A percentile compares a stretch with the other conserved stretches of the same genome.
phyloP scores from a whole-genome alignment of 2,113 vertebrate genomes.

The Sarotherodon lohbergeri region DNA sequence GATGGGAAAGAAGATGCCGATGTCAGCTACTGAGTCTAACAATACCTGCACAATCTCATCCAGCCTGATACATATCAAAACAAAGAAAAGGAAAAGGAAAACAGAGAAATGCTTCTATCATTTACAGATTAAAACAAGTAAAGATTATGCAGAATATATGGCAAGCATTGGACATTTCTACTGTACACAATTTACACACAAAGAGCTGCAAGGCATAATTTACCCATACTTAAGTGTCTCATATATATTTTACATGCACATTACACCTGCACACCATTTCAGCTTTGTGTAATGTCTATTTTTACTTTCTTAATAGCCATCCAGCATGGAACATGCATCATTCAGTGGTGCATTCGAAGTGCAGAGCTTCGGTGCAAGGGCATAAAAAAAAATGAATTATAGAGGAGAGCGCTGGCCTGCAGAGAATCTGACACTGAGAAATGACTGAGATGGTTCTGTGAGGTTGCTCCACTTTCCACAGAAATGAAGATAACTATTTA shows the following conservation, averaged over 20 bases:
- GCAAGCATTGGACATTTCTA: background rate
- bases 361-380: conserved; percentile 1
- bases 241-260: background rate
- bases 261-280: background rate
- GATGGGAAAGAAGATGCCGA: background rate
- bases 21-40: background rate
- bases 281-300: conserved; percentile 22
- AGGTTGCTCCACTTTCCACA: conserved; percentile 51
- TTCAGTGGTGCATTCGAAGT: conserved; percentile 20
- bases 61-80: conserved; percentile 22
- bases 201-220: background rate
- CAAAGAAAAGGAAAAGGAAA: background rate
- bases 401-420: conserved; percentile 48
- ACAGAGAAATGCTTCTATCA: background rate
- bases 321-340: conserved; percentile 7
- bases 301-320: conserved; percentile 26
- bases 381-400: conserved; percentile 61
- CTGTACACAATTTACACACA: background rate
- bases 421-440: conserved; percentile 34
- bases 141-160: background rate
- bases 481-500: conserved; percentile 38
- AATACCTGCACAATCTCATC: background rate
- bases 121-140: background rate
- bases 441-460: background rate
- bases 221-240: background rate